Evolutionary conservation across 2,113 vertebrate genomes (phyloP).

Genomic region (Phrynosoma blainvillii): DNA sequence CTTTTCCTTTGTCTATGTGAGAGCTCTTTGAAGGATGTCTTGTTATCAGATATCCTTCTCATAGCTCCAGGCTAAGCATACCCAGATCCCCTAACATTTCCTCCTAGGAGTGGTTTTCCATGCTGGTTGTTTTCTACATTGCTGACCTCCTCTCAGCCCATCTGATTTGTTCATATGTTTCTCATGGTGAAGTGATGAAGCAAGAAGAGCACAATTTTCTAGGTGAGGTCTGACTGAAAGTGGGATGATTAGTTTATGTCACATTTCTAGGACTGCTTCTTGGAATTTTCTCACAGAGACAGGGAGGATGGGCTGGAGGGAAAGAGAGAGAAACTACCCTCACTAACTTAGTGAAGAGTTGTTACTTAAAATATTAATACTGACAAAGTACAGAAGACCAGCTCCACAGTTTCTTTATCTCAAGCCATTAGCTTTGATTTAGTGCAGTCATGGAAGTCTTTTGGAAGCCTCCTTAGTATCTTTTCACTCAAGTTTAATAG

Average conservation of each 20-base stretch:
- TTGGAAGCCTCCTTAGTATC: slow-evolving; percentile 63
- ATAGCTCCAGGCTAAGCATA: neutral
- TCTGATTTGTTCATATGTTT: neutral
- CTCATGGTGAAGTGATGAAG: neutral
- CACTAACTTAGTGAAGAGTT: slow-evolving; percentile 44
- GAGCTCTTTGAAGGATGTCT: neutral
- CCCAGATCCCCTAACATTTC: neutral
- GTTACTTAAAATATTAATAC: slow-evolving; percentile 75
- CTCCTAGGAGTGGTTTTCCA: neutral
- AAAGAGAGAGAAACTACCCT: slow-evolving; percentile 45
- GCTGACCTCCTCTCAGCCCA: neutral
- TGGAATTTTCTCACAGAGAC: slow-evolving; percentile 46
- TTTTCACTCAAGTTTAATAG: slow-evolving; percentile 70
- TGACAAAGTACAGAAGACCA: slow-evolving; percentile 71
- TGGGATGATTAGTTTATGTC: neutral
- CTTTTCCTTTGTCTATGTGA: neutral
- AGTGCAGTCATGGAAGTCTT: slow-evolving; percentile 67
- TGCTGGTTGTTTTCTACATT: neutral
- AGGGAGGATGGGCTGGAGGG: neutral
- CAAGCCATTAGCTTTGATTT: slow-evolving; percentile 73
- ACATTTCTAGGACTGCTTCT: slow-evolving; percentile 4
- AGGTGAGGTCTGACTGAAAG: neutral
- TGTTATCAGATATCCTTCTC: neutral
- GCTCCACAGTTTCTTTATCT: slow-evolving; percentile 69
- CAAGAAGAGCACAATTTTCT: neutral